A percentile compares a stretch with the other conserved stretches of the same genome.
Evolutionary conservation across 2,113 vertebrate genomes (phyloP).

Genomic region (Bagarius yarrelli): DNA sequence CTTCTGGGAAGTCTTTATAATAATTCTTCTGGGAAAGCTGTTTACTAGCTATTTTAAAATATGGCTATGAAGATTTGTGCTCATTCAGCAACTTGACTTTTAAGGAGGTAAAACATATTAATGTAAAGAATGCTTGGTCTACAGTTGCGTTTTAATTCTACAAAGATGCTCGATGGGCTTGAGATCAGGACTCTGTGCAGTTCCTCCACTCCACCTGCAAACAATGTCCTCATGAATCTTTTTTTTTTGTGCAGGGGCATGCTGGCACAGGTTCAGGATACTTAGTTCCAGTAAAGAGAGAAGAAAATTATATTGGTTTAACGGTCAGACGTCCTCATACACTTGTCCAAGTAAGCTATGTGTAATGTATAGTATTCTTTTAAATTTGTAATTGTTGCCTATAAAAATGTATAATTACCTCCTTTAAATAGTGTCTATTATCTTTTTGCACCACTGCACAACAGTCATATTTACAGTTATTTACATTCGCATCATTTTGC

Average conservation of each 20-base stretch:
- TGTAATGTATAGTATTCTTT: too few relatives aligned
- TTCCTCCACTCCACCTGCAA: not conserved
- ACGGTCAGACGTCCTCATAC: too few relatives aligned
- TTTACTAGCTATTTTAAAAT: not conserved
- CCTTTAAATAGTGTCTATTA: too few relatives aligned
- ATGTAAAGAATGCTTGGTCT: not conserved
- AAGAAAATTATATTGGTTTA: too few relatives aligned
- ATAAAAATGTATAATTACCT: too few relatives aligned
- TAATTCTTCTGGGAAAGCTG: not conserved
- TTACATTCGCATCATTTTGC: not conserved
- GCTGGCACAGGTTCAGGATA: not conserved
- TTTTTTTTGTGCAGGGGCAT: not conserved
- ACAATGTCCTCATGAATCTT: not conserved
- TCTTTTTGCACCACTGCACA: not conserved
- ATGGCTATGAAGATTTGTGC: not conserved
- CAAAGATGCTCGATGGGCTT: not conserved
- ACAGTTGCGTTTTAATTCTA: not conserved
- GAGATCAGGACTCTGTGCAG: not conserved
- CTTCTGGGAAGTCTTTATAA: not conserved
- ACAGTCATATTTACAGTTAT: not conserved
- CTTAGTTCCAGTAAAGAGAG: not conserved
- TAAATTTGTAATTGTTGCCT: too few relatives aligned
- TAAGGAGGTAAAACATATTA: not conserved
- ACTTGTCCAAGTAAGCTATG: too few relatives aligned
- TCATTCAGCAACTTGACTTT: not conserved